Conservation (phyloP, 2,113 vertebrate genomes). For the Tor tambroides region DNA sequence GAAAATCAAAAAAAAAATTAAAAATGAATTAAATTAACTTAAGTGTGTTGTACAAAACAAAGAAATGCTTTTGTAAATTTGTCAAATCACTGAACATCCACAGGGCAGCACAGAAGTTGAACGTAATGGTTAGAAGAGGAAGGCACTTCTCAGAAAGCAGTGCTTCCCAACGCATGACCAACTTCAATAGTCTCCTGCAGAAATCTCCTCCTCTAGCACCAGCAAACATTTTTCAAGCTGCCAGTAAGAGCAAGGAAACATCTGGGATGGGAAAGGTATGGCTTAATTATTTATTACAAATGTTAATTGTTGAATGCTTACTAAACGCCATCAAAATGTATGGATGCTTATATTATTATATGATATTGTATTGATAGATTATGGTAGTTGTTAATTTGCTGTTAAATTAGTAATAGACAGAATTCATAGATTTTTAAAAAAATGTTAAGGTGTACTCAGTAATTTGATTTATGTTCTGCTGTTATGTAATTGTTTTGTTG, state of each 20-base stretch:
- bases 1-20: not conserved
- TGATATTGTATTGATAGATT: not conserved
- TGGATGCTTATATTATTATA: not conserved
- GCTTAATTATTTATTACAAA: not conserved
- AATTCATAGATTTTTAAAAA: not conserved
- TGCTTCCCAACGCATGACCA: conserved; percentile 80
- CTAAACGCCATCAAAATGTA: not conserved
- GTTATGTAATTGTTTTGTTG: no score
- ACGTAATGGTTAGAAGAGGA: conserved; percentile 87
- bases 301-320: not conserved
- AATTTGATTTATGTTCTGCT: no score
- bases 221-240: conserved; percentile 79
- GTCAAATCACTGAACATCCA: not conserved
- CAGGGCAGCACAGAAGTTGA: conserved; percentile 89
- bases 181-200: conserved; percentile 84
- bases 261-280: conserved; percentile 86
- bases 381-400: not conserved
- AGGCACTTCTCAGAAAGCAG: conserved; percentile 77
- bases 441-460: not conserved
- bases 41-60: not conserved
- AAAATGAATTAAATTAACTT: no score
- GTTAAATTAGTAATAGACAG: not conserved
- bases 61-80: not conserved
- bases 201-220: conserved; percentile 81
- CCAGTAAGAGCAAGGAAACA: conserved; percentile 84